Evolutionary conservation across 2,797 vertebrate genomes (phyloP).

Genomic region (Anguilla marmorata): DNA sequence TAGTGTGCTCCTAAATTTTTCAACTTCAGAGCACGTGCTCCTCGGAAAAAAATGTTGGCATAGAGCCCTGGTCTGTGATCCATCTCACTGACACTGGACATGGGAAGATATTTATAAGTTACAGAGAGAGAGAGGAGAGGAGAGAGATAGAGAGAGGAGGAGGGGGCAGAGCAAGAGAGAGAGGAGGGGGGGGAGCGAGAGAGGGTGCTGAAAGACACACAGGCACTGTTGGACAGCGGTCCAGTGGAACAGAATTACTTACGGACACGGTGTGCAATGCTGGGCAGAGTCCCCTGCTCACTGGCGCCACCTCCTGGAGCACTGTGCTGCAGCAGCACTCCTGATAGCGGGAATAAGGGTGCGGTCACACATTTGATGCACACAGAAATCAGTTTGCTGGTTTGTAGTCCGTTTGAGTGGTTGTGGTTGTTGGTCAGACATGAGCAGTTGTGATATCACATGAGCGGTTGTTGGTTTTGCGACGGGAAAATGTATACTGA

Average conservation of each 20-base stretch:
- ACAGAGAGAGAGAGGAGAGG: not conserved
- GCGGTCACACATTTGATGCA: not conserved
- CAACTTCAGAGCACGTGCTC: too few species aligned
- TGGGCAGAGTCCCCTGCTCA: conserved; percentile 25
- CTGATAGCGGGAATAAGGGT: not conserved
- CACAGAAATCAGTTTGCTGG: too few species aligned
- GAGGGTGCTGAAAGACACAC: not conserved
- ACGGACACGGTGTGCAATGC: conserved; percentile 29
- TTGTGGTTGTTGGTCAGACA: too few species aligned
- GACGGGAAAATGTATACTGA: too few species aligned
- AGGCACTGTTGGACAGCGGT: not conserved
- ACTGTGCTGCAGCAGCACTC: conserved; percentile 16
- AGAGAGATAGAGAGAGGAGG: not conserved
- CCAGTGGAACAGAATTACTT: conserved; percentile 19
- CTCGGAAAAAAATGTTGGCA: too few species aligned
- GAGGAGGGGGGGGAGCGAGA: too few species aligned
- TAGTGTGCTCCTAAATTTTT: too few species aligned
- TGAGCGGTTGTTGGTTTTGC: too few species aligned
- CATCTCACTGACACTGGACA: not conserved
- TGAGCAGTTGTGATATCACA: too few species aligned
- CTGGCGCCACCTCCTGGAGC: conserved; percentile 17
- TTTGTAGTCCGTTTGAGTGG: too few species aligned
- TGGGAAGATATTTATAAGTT: not conserved
- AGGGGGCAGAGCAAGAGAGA: not conserved
- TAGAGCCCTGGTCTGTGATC: too few species aligned